Conservation (phyloP, 2,113 vertebrate genomes). For the Anoplopoma fimbria region DNA sequence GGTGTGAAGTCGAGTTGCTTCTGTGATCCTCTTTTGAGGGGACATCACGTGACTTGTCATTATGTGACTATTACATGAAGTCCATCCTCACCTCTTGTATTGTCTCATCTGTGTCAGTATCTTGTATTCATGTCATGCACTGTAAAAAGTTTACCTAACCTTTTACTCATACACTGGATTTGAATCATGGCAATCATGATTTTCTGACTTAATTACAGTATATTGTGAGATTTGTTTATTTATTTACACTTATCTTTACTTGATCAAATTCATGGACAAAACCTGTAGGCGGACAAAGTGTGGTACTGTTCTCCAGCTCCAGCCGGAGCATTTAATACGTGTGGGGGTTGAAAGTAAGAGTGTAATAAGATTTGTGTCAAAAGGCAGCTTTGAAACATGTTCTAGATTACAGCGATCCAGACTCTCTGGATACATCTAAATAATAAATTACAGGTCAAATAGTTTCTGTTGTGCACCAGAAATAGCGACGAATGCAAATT, state of each 20-base stretch:
- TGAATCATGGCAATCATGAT: background rate
- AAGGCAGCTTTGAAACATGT: constrained; percentile 17
- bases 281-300: constrained; percentile 18
- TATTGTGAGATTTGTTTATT: background rate
- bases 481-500: constrained; percentile 9
- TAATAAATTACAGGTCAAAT: constrained; percentile 27
- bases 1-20: background rate
- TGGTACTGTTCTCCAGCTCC: constrained; percentile 4
- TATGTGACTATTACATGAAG: background rate
- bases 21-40: background rate
- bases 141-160: background rate
- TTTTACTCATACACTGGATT: constrained; percentile 9
- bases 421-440: constrained; percentile 26
- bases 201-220: background rate
- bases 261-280: constrained; percentile 15
- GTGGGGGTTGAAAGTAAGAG: constrained; percentile 12
- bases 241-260: background rate
- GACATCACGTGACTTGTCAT: background rate
- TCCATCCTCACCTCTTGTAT: background rate
- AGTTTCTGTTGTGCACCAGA: background rate
- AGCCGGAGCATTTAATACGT: constrained; percentile 2
- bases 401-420: constrained; percentile 1
- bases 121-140: background rate
- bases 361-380: constrained; percentile 21
- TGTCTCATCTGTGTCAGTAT: background rate